phyloP scores from a whole-genome alignment of 2,888 invertebrate species.

The Athripsodes cinereus region DNA sequence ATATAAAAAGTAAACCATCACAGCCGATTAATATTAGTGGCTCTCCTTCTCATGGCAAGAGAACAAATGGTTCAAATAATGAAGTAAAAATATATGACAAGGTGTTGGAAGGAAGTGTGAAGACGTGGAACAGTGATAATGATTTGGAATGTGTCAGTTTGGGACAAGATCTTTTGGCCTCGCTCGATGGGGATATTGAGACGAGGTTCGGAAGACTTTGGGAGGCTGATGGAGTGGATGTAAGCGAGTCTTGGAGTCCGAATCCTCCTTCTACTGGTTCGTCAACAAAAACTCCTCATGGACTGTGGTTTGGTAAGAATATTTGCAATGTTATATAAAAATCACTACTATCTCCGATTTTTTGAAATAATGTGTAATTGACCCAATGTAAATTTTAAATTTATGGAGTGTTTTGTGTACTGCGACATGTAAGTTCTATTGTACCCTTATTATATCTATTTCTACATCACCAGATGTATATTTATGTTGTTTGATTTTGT shows the following conservation, averaged over 20 bases:
- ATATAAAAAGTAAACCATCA: constrained; percentile 13
- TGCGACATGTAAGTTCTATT: no score
- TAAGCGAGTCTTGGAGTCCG: constrained; percentile 35
- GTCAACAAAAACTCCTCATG: constrained; percentile 36
- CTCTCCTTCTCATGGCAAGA: constrained; percentile 10
- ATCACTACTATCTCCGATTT: background rate
- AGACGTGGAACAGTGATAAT: constrained; percentile 56
- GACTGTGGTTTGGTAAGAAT: constrained; percentile 45
- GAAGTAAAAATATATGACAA: constrained; percentile 47
- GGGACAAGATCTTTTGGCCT: constrained; percentile 54
- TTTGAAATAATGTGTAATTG: no score
- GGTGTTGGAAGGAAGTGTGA: constrained; percentile 48
- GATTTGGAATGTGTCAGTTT: constrained; percentile 56
- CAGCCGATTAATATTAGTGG: constrained; percentile 22
- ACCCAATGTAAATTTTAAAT: no score
- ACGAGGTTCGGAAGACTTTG: constrained; percentile 40
- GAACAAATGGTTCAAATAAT: constrained; percentile 26
- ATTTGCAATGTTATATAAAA: no score
- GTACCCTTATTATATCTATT: no score
- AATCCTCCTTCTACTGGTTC: constrained; percentile 33
- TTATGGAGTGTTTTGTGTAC: no score
- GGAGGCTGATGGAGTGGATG: constrained; percentile 41
- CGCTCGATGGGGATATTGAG: constrained; percentile 44
- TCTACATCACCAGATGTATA: no score
- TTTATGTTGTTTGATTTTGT: no score